These are phyloP conservation scores for Rhegmatorhina hoffmannsi DNA, from an alignment of 2,113 vertebrate genomes.

Conservation along the genomic window DNA sequence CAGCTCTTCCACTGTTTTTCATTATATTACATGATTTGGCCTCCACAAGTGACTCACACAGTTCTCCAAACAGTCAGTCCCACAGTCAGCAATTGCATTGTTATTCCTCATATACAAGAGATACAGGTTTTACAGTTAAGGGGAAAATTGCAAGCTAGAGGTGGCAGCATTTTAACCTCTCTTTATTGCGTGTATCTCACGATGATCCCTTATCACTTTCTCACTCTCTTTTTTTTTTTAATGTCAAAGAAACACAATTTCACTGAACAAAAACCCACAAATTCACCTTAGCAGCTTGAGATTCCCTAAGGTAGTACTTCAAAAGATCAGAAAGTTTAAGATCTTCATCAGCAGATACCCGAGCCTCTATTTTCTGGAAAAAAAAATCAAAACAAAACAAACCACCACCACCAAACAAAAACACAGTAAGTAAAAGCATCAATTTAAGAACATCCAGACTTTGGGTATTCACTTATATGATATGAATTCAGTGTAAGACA, in stretches of 20 bases:
- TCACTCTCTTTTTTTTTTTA: background rate
- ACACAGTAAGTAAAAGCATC: background rate
- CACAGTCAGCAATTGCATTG: background rate
- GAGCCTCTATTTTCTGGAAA: slow-evolving; percentile 93
- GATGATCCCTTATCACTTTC: background rate
- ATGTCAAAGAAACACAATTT: background rate
- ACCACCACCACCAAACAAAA: background rate
- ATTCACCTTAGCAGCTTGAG: slow-evolving; percentile 96
- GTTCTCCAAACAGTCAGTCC: background rate
- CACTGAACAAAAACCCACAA: background rate
- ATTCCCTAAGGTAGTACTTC: slow-evolving; percentile 97
- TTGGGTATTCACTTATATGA: background rate
- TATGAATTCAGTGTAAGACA: background rate
- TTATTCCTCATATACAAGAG: background rate
- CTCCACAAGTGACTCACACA: background rate
- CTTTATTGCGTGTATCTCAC: background rate
- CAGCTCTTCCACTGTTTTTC: background rate
- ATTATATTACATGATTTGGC: background rate
- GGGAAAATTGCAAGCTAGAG: background rate
- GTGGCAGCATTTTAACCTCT: background rate
- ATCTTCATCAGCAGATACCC: slow-evolving; percentile 96
- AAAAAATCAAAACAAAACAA: background rate
- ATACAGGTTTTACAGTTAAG: background rate
- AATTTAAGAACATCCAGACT: background rate
- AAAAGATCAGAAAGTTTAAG: slow-evolving; percentile 97